These are phyloP conservation scores for Brotogeris chrysoptera DNA, from an alignment of 2,797 vertebrate genomes.

Conservation along the genomic window DNA sequence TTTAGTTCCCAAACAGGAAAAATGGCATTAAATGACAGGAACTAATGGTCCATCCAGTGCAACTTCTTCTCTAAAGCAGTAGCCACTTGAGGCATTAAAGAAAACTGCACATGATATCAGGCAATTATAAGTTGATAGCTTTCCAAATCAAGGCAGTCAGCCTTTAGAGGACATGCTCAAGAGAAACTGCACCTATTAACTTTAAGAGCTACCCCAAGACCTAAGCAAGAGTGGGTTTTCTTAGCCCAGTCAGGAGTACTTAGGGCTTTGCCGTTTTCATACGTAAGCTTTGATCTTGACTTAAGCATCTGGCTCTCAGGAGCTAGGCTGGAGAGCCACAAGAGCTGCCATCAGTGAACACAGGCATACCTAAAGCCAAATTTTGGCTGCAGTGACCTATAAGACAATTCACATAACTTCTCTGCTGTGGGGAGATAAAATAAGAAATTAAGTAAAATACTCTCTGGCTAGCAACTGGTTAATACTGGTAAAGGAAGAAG, in stretches of 20 bases:
- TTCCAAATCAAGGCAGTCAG: not conserved
- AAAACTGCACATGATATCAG: not conserved
- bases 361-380: not conserved
- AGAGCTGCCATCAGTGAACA: not conserved
- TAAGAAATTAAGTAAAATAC: not conserved
- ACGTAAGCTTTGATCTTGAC: not conserved
- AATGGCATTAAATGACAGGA: not conserved
- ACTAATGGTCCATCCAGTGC: not conserved
- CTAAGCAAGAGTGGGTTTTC: not conserved
- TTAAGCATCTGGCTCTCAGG: not conserved
- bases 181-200: not conserved
- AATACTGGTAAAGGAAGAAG: not conserved
- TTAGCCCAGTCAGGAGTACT: not conserved
- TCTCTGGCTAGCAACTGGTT: not conserved
- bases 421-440: not conserved
- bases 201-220: not conserved
- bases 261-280: not conserved
- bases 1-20: not conserved
- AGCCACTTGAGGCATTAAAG: not conserved
- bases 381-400: not conserved
- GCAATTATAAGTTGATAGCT: not conserved
- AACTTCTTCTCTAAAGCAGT: not conserved
- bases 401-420: not conserved
- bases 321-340: fast-evolving
- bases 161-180: not conserved